Base-by-base conservation (phyloP, 2,113 vertebrate genomes). In the Melanerpes formicivorus region DNA sequence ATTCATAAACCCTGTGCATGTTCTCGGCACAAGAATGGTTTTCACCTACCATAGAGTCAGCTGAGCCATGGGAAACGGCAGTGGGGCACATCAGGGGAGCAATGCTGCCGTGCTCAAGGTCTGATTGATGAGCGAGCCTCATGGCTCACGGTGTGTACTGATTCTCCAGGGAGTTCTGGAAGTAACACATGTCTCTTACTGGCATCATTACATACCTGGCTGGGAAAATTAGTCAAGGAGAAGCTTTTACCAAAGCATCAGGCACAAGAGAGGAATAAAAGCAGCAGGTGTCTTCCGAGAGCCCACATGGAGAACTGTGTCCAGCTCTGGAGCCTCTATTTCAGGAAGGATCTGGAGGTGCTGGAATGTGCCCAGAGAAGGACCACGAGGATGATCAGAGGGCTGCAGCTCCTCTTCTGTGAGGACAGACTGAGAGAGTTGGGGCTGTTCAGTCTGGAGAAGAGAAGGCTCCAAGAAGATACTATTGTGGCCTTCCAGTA, bases 1-100 rank as follows among this genome's bases (percentile, higher is more conserved):
- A 87, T 92, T 93, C 92, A 96, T 92, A 93, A 93, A 75, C 71
- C 59, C 37, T 55, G 79, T 3, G 14, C 26, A 4, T 66, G 65
- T 77, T 92, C 46, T 88, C 60, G 87, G 76, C 86, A 72, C 74
- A 84, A 75, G 88, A 95, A 90, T 81, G 77, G 91, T 77, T 95
- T 90, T 93, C 76, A 90, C 62, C 83, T 92, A 30, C 48, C n/a
- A 1, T 11, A 18, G 63, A 40, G 26, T 72, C 72, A 90, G 70
- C 69, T 66, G 76, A 82, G 59, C 64, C 81, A 18, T 7, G 30
- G 89, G 75, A 89, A 90, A 84, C 87, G 82, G 80, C 92, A 77
- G 48, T 44, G 72, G 79, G 52, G 80, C 9, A 0, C 74, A 64
- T 14, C 70, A 23, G 27, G 87, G 78, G 60, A 37, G 18, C 59